These are phyloP conservation scores for Leptoclinus maculatus DNA, from an alignment of 2,797 vertebrate genomes.

Conservation along the genomic window DNA sequence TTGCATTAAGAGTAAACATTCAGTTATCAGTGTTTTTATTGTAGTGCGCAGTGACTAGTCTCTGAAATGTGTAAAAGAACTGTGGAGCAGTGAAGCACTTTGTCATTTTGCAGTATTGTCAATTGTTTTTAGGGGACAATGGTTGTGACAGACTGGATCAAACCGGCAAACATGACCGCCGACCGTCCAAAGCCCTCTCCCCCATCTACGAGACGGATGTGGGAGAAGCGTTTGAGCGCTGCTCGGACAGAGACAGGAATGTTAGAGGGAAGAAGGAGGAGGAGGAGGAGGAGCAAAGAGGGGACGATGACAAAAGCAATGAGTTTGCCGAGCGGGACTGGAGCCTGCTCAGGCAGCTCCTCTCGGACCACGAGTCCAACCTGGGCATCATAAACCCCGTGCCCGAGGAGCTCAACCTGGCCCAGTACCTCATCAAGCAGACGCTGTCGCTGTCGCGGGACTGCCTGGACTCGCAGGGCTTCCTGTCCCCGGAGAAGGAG, in stretches of 20 bases:
- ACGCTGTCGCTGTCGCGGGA: conserved; percentile 95
- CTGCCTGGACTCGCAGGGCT: conserved; percentile 88
- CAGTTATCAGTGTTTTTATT: conserved; percentile 50
- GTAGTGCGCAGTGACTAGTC: conserved; percentile 37
- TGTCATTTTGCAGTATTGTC: conserved; percentile 99
- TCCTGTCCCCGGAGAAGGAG: conserved; percentile 88
- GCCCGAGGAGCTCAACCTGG: conserved; percentile 97
- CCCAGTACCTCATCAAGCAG: conserved; percentile 98
- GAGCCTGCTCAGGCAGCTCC: conserved; percentile 93
- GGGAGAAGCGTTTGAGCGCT: conserved; percentile 91
- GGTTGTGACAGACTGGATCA: conserved; percentile 99
- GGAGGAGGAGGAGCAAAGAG: conserved; percentile 72
- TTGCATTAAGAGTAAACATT: conserved; percentile 80
- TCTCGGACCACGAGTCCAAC: conserved; percentile 93
- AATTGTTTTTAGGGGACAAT: conserved; percentile 99
- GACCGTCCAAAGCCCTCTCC: conserved; percentile 96
- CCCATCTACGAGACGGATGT: conserved; percentile 98
- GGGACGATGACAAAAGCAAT: conserved; percentile 83
- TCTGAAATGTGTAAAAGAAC: conserved; percentile 40
- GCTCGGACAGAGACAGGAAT: conserved; percentile 86
- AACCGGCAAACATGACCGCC: conserved; percentile 94
- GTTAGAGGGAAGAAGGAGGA: conserved; percentile 83
- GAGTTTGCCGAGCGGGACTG: conserved; percentile 95
- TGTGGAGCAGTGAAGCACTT: conserved; percentile 82
- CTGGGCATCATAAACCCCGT: conserved; percentile 94